Conservation (phyloP, 2,888 invertebrate species). For the Pyralis farinalis region DNA sequence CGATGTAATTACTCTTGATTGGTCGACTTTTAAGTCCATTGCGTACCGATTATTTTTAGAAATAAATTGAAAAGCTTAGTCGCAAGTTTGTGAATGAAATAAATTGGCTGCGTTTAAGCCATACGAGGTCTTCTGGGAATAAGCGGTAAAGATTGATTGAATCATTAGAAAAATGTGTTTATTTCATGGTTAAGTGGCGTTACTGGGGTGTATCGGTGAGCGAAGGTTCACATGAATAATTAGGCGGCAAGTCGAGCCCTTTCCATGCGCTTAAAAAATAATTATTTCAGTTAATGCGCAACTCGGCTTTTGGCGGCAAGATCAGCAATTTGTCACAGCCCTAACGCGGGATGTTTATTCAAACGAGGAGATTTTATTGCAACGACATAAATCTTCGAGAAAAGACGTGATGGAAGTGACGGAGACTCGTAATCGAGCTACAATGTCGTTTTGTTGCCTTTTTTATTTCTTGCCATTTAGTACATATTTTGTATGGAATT, state of each 20-base stretch:
- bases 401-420: conserved; percentile 63
- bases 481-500: conserved; percentile 13
- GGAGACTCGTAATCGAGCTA: conserved; percentile 55
- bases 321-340: conserved; percentile 70
- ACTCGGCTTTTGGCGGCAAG: conserved; percentile 62
- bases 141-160: conserved; percentile 3
- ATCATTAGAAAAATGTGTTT: conserved; percentile 6
- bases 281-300: conserved; percentile 67
- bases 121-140: neutral
- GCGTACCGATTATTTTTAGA: too few species aligned
- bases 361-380: conserved; percentile 76
- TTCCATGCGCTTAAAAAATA: conserved; percentile 59
- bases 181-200: neutral
- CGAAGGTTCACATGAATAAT: conserved; percentile 55
- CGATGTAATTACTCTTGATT: too few species aligned
- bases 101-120: conserved; percentile 2
- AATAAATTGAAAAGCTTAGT: too few species aligned
- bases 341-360: conserved; percentile 69
- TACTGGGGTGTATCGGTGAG: conserved; percentile 14
- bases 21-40: too few species aligned
- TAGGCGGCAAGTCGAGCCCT: conserved; percentile 48
- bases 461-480: conserved; percentile 22
- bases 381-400: conserved; percentile 68
- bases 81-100: neutral
- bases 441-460: conserved; percentile 42